Evolutionary conservation across 92 coral and sea anemone genomes (phyloP), one percentile per base, ranked within the genome.

Genomic region (Paramuricea clavata): DNA sequence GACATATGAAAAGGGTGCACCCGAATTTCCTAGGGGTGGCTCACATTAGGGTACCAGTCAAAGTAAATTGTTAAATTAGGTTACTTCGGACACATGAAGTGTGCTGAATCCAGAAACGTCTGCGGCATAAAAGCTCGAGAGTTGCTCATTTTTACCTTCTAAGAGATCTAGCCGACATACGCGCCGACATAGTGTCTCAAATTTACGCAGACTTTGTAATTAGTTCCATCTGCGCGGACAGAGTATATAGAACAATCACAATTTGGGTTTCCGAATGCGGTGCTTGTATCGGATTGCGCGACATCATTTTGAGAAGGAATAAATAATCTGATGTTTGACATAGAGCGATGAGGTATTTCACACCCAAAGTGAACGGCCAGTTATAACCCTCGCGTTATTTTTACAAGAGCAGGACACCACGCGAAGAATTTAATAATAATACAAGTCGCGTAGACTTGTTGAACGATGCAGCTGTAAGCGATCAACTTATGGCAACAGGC

Each of bases 401-500:
- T 79, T 9, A 59, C 73, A 79, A 79, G 84, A 34, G 47, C 32
- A 39, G 72, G 23, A 50, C 82, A 50, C 68, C 84, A 57, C 72
- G 72, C 73, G 15, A 79, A 79, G 84, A 79, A 79, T 79, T 59
- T 79, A 79, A 79, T 79, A 59, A 79, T 35, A 59, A 73, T 59
- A 39, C 84, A 79, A 79, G 54, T 79, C 49, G 84, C 74, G 84
- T 79, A 59, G 73, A 79, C 84, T 79, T 79, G 84, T 79, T 79
- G 84, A 79, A 79, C 84, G 84, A 79, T 57, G 71, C 84, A 79
- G 84, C 64, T 79, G 84, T 79, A 79, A 79, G 84, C 84, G 84
- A 79, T 79, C 84, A 79, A 79, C 72, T 61, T 79, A 79, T 79
- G 84, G 73, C 60, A 79, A 79, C 72, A 79, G 84, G 84, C 73